Evolutionary conservation across 1,140 invertebrate species (phyloP).

Genomic region (Phocides pigmalion): DNA sequence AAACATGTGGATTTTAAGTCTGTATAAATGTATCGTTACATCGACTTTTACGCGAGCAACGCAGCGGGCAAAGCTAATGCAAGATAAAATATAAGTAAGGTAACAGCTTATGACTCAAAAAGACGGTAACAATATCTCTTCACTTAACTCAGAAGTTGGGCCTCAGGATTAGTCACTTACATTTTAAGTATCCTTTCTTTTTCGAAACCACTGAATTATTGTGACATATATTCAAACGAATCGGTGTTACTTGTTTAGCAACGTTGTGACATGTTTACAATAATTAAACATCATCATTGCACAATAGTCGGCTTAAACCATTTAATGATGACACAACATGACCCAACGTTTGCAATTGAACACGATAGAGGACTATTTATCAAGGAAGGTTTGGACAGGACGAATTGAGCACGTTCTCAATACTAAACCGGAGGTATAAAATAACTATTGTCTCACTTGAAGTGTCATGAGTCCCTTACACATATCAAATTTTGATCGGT

Average conservation of each 20-base stretch:
- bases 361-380: conserved; percentile 20
- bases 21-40: no score
- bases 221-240: conserved; percentile 35
- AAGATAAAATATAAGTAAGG: no score
- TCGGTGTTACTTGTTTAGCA: conserved; percentile 29
- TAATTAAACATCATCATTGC: conserved; percentile 36
- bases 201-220: conserved; percentile 27
- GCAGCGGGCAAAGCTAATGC: no score
- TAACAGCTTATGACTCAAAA: no score
- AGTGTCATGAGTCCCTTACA: background rate
- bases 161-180: background rate
- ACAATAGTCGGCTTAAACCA: conserved; percentile 24
- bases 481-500: no score
- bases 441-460: no score
- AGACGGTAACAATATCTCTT: no score
- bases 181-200: conserved; percentile 3
- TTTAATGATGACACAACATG: conserved; percentile 32
- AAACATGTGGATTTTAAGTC: no score
- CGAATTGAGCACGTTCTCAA: conserved; percentile 14
- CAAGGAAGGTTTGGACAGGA: conserved; percentile 2
- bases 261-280: conserved; percentile 35
- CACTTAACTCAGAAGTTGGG: background rate
- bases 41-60: no score
- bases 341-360: conserved; percentile 24
- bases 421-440: background rate